Base-by-base conservation (phyloP, 1,140 invertebrate genomes). In the Trichoplusia ni region DNA sequence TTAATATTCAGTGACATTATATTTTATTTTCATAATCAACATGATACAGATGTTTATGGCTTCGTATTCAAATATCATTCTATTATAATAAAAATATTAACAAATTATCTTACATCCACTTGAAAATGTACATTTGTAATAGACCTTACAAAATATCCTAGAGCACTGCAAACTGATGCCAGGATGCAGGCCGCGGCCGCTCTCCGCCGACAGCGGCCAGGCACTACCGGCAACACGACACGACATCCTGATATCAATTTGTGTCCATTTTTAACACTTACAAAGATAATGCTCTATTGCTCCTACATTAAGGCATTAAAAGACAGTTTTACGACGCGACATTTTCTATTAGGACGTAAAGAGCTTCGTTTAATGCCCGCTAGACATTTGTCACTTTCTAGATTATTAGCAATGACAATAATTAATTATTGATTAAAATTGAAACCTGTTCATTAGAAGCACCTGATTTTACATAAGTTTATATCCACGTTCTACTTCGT, bases 51-150 rank as follows among this genome's bases (percentile, higher is more conserved):
- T 86, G 86, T 89, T 60, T 90, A 90, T 85, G 84, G 86, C 83
- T 90, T 87, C 82, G 77, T 84, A 85, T 86, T 87, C 82, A 90
- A 88, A 85, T 83, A 83, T 84, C 70, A 66, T 81, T 84, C 78
- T 87, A 84, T 83, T 78, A 83, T 89, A 86, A 89, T 90, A 86
- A 89, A 89, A 89, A 89, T 90, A 89, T 89, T 87, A 88, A 90
- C 85, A 89, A 88, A 85, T 87, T 89, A 90, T 90, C 81, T 90
- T 89, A 90, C 86, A 90, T 86, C 75, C 83, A 84, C 78, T 82
- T 86, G 82, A 89, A 84, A 90, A 90, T 90, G 81, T 90, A 90
- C 87, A 90, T 88, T 83, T 80, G 75, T 84, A 81, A 85, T 90
- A 90, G 74, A 82, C 75, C 86, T 89, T 89, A 90, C 73, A 84